Percentiles rank a stretch among this genome's conserved stretches.
Evolutionary conservation across 1,140 invertebrate genomes (phyloP).

Genomic region (Hydropsyche tenuis): DNA sequence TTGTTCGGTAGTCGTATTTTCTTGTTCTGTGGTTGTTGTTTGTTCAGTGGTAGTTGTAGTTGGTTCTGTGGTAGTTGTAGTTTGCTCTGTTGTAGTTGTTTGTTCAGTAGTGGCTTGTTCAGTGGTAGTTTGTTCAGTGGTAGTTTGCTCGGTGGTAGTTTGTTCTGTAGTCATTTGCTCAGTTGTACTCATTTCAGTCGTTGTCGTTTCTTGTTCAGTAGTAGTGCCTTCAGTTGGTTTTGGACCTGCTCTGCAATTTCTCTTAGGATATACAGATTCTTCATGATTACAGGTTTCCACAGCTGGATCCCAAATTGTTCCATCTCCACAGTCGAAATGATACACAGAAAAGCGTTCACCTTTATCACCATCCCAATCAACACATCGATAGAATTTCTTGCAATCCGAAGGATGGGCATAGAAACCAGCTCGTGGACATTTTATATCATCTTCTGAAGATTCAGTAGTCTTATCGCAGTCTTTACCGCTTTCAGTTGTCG

Average conservation of each 20-base stretch:
- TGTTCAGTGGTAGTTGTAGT: constrained; percentile 47
- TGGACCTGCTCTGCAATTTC: constrained; percentile 53
- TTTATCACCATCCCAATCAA: constrained; percentile 68
- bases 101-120: constrained; percentile 41
- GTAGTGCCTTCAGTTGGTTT: constrained; percentile 40
- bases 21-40: constrained; percentile 48
- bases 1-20: constrained; percentile 49
- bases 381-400: constrained; percentile 76
- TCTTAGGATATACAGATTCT: constrained; percentile 59
- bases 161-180: constrained; percentile 44
- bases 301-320: constrained; percentile 68
- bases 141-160: constrained; percentile 40
- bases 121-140: constrained; percentile 39
- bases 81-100: constrained; percentile 50
- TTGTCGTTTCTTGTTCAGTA: constrained; percentile 29
- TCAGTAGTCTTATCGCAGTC: constrained; percentile 41
- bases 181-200: constrained; percentile 48
- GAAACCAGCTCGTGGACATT: constrained; percentile 66
- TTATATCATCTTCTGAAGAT: constrained; percentile 50
- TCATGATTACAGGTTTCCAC: constrained; percentile 64
- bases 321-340: constrained; percentile 67
- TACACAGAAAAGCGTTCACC: constrained; percentile 67
- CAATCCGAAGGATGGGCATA: constrained; percentile 71
- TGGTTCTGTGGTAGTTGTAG: constrained; percentile 46
- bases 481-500: constrained; percentile 50